These are phyloP conservation scores for Poeciliopsis occidentalis DNA, from an alignment of 2,113 vertebrate species.

Conservation along the genomic window DNA sequence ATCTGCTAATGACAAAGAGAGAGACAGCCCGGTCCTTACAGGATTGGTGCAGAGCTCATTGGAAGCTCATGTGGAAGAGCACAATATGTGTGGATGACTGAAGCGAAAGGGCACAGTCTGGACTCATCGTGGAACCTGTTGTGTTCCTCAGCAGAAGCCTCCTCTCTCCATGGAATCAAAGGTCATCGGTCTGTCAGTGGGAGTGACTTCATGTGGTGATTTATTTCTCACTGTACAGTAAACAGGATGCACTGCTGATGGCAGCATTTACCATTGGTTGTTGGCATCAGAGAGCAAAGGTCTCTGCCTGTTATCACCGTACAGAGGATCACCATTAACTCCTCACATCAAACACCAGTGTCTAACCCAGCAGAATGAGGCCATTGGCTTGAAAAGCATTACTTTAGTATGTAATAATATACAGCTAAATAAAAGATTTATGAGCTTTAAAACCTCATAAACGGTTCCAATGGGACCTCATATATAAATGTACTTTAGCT, in stretches of 20 bases:
- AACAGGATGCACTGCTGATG: slow-evolving; percentile 9
- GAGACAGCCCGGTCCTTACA: not conserved
- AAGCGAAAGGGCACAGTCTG: slow-evolving; percentile 16
- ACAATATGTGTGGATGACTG: slow-evolving; percentile 19
- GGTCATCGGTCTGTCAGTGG: slow-evolving; percentile 29
- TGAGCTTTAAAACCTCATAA: too few species aligned
- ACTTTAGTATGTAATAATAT: too few species aligned
- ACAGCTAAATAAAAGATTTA: too few species aligned
- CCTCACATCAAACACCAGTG: too few species aligned
- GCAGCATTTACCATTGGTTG: slow-evolving; percentile 24
- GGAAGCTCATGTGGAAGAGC: slow-evolving; percentile 23
- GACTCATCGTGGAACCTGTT: not conserved
- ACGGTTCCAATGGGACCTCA: too few species aligned
- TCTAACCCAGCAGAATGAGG: too few species aligned
- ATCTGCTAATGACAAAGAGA: not conserved
- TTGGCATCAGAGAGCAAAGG: not conserved
- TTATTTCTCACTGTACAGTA: slow-evolving; percentile 13
- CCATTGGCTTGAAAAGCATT: too few species aligned
- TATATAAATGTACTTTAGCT: too few species aligned
- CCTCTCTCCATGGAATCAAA: slow-evolving; percentile 13
- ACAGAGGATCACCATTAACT: too few species aligned
- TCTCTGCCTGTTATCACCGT: not conserved
- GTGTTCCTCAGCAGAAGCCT: slow-evolving; percentile 1
- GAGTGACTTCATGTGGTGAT: slow-evolving; percentile 23
- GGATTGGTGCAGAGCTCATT: slow-evolving; percentile 30